phyloP scores from a whole-genome alignment of 1,140 invertebrate species.

The Diabrotica virgifera region DNA sequence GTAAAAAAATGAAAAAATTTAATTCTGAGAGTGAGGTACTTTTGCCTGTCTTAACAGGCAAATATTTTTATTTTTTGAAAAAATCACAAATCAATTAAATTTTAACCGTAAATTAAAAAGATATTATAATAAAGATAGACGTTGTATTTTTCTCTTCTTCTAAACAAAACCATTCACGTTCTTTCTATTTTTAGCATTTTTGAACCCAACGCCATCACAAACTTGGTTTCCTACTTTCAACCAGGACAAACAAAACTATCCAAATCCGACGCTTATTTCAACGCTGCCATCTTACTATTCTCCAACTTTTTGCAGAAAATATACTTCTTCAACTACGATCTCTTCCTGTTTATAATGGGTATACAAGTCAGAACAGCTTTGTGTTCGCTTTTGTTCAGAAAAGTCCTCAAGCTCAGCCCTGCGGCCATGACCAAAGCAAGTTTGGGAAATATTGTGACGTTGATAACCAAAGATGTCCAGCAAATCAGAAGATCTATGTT shows the following conservation, averaged over 20 bases:
- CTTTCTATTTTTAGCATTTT: constrained; percentile 23
- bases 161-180: neutral
- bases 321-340: constrained; percentile 70
- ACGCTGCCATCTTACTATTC: constrained; percentile 57
- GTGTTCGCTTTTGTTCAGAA: constrained; percentile 78
- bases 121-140: too few relatives aligned
- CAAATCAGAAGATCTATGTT: neutral
- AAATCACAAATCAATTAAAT: neutral
- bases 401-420: constrained; percentile 67
- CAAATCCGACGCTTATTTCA: constrained; percentile 59
- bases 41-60: too few relatives aligned
- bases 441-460: constrained; percentile 70
- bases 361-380: constrained; percentile 77
- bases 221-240: constrained; percentile 67
- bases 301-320: constrained; percentile 54
- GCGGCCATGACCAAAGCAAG: constrained; percentile 73
- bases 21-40: too few relatives aligned
- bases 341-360: constrained; percentile 67
- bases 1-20: too few relatives aligned
- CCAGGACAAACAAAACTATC: constrained; percentile 49
- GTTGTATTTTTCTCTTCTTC: neutral
- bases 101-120: too few relatives aligned
- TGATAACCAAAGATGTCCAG: neutral
- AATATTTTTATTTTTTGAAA: too few relatives aligned
- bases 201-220: constrained; percentile 55